Evolutionary conservation across 2,888 invertebrate species (phyloP).

Genomic region (Gisinianus flammeolus): DNA sequence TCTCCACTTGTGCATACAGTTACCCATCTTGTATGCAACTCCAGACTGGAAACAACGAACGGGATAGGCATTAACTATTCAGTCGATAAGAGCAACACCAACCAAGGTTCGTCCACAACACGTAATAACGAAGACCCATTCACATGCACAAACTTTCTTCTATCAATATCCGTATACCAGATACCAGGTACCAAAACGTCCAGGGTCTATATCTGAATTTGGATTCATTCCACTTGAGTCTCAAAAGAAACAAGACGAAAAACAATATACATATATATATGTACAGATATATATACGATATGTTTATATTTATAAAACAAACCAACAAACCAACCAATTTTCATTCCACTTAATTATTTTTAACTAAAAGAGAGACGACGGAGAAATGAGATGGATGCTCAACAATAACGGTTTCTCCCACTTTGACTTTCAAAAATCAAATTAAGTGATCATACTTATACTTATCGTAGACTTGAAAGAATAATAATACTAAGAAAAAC

Average conservation of each 20-base stretch:
- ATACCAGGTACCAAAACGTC: too few species aligned
- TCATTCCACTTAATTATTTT: slow-evolving; percentile 24
- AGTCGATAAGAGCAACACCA: slow-evolving; percentile 41
- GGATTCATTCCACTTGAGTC: background rate
- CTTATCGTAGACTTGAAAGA: background rate
- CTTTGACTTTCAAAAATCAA: background rate
- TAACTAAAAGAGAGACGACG: background rate
- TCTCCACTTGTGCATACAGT: background rate
- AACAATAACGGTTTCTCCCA: too few species aligned
- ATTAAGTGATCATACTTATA: background rate
- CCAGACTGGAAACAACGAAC: slow-evolving; percentile 1
- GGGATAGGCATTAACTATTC: slow-evolving; percentile 35
- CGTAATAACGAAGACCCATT: slow-evolving; percentile 24
- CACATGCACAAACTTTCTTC: background rate
- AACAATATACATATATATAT: too few species aligned
- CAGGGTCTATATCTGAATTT: too few species aligned
- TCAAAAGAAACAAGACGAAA: background rate
- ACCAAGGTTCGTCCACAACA: slow-evolving; percentile 34
- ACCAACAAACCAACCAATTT: slow-evolving; percentile 15
- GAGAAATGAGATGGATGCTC: background rate
- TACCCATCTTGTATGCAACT: background rate
- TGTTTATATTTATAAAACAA: too few species aligned
- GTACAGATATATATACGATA: too few species aligned
- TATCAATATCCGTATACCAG: background rate
- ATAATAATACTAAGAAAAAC: background rate